Percentiles rank a stretch among this genome's conserved stretches.
These are phyloP conservation scores for Leptinotarsa undecemlineata DNA, from an alignment of 1,140 invertebrate genomes.

Conservation along the genomic window DNA sequence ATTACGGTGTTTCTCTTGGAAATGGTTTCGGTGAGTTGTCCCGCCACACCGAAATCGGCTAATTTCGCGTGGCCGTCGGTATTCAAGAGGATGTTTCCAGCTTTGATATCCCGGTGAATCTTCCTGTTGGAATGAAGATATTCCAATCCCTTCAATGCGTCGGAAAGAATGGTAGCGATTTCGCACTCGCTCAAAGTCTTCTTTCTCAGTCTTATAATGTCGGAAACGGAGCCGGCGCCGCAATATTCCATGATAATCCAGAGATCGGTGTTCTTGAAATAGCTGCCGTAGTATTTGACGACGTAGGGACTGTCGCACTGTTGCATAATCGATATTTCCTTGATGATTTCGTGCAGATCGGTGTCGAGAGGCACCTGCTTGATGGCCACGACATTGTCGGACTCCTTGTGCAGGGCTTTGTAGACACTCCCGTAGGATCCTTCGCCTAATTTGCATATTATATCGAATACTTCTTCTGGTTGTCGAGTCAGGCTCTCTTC, in stretches of 20 bases:
- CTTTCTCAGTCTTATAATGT: conserved; percentile 96
- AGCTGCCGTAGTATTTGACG: conserved; percentile 99
- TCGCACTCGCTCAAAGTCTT: conserved; percentile 96
- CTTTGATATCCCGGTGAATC: conserved; percentile 96
- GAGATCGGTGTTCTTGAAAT: conserved; percentile 98
- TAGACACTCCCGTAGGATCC: conserved; percentile 79
- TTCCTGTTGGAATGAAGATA: conserved; percentile 95
- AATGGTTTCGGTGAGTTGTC: conserved; percentile 99
- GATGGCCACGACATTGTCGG: conserved; percentile 95
- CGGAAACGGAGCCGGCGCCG: conserved; percentile 97
- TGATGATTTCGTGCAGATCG: conserved; percentile 99
- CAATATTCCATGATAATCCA: conserved; percentile 99
- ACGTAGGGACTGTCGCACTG: conserved; percentile 99
- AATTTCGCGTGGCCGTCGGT: conserved; percentile 98
- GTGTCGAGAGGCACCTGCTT: conserved; percentile 99
- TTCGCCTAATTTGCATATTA: conserved; percentile 97
- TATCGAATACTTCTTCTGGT: conserved; percentile 98
- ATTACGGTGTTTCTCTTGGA: conserved; percentile 98
- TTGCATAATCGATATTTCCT: conserved; percentile 99
- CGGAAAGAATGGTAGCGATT: conserved; percentile 93
- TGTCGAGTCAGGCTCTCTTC: conserved; percentile 93
- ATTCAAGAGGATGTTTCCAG: conserved; percentile 97
- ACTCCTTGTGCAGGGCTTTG: conserved; percentile 92
- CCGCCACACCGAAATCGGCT: conserved; percentile 99
- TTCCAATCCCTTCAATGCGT: conserved; percentile 94